These are phyloP conservation scores for Glyptemys insculpta DNA, from an alignment of 2,797 vertebrate genomes.

Conservation along the genomic window DNA sequence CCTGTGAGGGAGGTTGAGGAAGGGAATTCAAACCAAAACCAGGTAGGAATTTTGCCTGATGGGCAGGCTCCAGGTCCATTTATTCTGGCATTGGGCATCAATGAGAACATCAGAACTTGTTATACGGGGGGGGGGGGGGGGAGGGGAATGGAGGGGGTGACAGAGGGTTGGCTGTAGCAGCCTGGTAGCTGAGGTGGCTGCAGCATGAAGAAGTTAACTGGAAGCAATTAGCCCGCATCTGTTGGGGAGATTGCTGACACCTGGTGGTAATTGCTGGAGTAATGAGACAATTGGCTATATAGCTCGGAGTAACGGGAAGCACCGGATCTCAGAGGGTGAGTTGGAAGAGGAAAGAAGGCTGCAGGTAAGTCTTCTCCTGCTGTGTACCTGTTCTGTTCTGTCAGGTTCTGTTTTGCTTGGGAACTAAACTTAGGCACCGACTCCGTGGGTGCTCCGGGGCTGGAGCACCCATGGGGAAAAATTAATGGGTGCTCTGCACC, in stretches of 20 bases:
- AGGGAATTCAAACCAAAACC: not conserved
- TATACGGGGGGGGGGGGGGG: not conserved
- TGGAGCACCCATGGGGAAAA: too few species aligned
- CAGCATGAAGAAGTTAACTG: not conserved
- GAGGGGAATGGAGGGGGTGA: too few species aligned
- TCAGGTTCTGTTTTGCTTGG: not conserved
- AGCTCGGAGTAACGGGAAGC: not conserved
- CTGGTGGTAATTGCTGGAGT: not conserved
- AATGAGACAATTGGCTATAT: not conserved
- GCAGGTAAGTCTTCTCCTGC: not conserved
- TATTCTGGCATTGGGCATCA: not conserved
- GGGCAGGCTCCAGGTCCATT: not conserved
- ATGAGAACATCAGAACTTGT: not conserved
- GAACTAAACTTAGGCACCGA: too few species aligned
- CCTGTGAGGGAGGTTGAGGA: not conserved
- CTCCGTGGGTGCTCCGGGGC: too few species aligned
- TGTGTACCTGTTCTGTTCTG: not conserved
- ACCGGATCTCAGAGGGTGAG: not conserved
- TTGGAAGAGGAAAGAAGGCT: not conserved
- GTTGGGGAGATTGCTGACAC: not conserved
- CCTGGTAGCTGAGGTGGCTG: not conserved
- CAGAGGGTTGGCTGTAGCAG: not conserved
- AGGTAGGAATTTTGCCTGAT: not conserved
- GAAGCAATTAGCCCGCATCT: not conserved
- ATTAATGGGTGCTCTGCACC: too few species aligned